Conservation (phyloP, 2,888 invertebrate species). For the Syritta pipiens region DNA sequence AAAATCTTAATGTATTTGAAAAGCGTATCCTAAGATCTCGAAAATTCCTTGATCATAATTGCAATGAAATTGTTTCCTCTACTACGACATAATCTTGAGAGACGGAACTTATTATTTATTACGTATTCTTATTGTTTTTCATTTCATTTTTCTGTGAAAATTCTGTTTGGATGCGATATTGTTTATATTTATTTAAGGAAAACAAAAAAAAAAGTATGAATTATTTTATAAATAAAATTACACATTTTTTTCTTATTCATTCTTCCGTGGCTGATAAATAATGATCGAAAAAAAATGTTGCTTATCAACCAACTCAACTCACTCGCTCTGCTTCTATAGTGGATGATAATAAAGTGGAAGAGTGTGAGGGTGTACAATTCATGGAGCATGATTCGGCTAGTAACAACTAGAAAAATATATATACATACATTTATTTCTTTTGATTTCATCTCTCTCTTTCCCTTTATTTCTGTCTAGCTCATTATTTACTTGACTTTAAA, state of each 20-base stretch:
- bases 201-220: too few relatives aligned
- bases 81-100: neutral
- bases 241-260: conserved; percentile 41
- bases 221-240: conserved; percentile 37
- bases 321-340: too few relatives aligned
- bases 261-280: neutral
- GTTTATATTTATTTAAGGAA: conserved; percentile 13
- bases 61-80: neutral
- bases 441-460: conserved; percentile 10
- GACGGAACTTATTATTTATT: neutral
- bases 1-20: neutral
- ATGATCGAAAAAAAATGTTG: neutral
- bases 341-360: conserved; percentile 63
- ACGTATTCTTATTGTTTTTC: neutral
- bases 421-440: neutral
- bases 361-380: conserved; percentile 65
- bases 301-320: too few relatives aligned
- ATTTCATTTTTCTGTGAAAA: conserved; percentile 4
- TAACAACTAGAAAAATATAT: conserved; percentile 49
- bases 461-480: conserved; percentile 12
- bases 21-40: conserved; percentile 12
- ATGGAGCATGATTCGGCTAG: conserved; percentile 68
- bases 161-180: conserved; percentile 15
- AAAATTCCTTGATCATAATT: neutral
- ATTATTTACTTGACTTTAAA: conserved; percentile 23